Base-by-base conservation (phyloP, 64 coral and sea anemone genomes). In the Montipora foliosa region DNA sequence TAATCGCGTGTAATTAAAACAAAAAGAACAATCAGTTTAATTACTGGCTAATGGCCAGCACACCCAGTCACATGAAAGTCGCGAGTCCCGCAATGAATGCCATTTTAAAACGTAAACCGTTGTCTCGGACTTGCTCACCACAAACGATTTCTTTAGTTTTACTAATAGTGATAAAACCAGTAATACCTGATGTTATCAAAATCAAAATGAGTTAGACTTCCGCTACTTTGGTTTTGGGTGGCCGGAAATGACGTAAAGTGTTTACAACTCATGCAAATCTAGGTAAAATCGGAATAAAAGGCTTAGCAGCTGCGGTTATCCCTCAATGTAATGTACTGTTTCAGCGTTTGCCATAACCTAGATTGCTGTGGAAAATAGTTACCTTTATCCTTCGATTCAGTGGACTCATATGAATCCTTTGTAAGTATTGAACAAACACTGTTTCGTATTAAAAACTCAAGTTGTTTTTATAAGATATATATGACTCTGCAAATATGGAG, bases 321-420 rank as follows among this genome's bases (percentile, higher is more conserved):
- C 51, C 51, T 55, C 51, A 55, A 5, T 69, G 2, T 44, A 84
- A 64, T 48, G 15, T 11, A 46, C 8, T 86, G 19, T 49, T 21
- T 6, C 46, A 2, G 2, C 49, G 2, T 29, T 29, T 8, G 12
- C 46, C 20, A 49, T 70, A 5, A 21, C 71, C 16, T 5, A 61
- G 51, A 5, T 86, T 8, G 16, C 48, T 49, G 11, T 22, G 19
- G 45, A 17, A 70, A 86, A 15, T 49, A 49, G 45, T 46, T 64
- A 86, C 9, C 17, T 92, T 20, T 85, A 92, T 53, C 90, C 90
- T 6, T 92, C 90, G 9, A 77, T 92, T 16, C 90, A 92, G 44
- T 92, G 90, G 90, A 92, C 80, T 6, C 52, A 49, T 3, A 9
- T 17, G 7, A 92, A 92, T 11, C 90, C 90, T 47, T 4, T 77